Base-by-base conservation (phyloP, 2,888 invertebrate species). In the Corythucha ciliata region DNA sequence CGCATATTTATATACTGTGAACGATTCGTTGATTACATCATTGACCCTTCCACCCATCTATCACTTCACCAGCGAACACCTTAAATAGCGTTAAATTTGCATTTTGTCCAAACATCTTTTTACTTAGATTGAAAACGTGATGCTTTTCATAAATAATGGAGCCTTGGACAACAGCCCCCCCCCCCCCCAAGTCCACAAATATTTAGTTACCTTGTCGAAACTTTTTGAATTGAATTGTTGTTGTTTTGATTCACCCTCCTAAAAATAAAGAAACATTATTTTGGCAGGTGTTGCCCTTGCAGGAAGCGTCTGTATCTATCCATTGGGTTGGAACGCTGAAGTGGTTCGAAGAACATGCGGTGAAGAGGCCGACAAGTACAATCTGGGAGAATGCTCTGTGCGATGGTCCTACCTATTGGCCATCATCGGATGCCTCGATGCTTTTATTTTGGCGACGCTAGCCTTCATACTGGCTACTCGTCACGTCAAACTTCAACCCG, bases 351-450 rank as follows among this genome's bases (percentile, higher is more conserved):
- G 81, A 64, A 84, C 93, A 1, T 96, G 96, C 64, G 91, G 91
- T 0, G 77, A 81, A 10, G 76, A 81, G 1, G 84, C 86, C 0
- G 83, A 83, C 62, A 82, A 82, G 62, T 75, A 71, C 63, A 68
- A 73, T 63, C 66, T 79, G 64, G 94, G 91, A 29, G 79, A 83
- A 21, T 96, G 96, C 67, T 84, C 83, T 57, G 77, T 96, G 48
- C 79, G 90, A 63, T 92, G 92, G 92, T 93, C 93, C 4, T 93
- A 89, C 70, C 80, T 93, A 10, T 74, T 96, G 62, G 93, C 92
- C 5, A 84, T 88, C 54, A 90, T 96, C 56, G 91, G 85, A 1
- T 83, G 88, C 49, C 69, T 86, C 60, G 92, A 92, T 68, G 88
- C 88, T 47, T 72, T 83, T 46, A 88, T 91, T 55, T 74, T 93